Percentiles rank a stretch among this genome's conserved stretches.
Conservation (phyloP, 2,888 invertebrate species). For the Alloplasta piceator region DNA sequence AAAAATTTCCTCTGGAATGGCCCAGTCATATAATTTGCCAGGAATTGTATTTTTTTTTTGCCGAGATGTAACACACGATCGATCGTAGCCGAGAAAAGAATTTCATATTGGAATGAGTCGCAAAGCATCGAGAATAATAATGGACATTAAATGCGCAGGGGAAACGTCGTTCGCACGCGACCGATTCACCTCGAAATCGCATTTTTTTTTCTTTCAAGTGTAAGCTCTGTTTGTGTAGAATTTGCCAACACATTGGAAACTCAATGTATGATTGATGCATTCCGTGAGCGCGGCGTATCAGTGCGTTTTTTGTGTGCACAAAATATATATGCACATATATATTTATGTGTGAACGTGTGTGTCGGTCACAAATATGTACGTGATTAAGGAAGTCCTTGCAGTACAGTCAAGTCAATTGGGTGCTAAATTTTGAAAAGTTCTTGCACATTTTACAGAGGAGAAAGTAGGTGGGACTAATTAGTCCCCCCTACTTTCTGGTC, state of each 20-base stretch:
- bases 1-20: not conserved
- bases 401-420: too few species aligned
- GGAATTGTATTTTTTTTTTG: not conserved
- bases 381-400: too few species aligned
- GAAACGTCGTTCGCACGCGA: conserved; percentile 40
- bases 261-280: conserved; percentile 41
- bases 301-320: not conserved
- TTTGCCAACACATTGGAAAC: not conserved
- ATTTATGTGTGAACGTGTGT: not conserved
- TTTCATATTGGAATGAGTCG: conserved; percentile 15
- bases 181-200: conserved; percentile 21
- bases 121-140: conserved; percentile 23
- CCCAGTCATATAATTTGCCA: not conserved
- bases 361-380: conserved; percentile 2
- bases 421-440: too few species aligned
- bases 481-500: too few species aligned
- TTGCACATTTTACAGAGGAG: too few species aligned
- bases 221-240: not conserved
- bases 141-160: conserved; percentile 16
- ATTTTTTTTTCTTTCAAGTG: conserved; percentile 22
- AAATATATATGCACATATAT: not conserved
- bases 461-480: too few species aligned
- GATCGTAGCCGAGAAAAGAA: conserved; percentile 8
- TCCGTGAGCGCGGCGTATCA: conserved; percentile 36
- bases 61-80: not conserved